Evolutionary conservation across 2,888 invertebrate genomes (phyloP), one percentile per base, ranked within the genome.

Genomic region (Blera fallax): DNA sequence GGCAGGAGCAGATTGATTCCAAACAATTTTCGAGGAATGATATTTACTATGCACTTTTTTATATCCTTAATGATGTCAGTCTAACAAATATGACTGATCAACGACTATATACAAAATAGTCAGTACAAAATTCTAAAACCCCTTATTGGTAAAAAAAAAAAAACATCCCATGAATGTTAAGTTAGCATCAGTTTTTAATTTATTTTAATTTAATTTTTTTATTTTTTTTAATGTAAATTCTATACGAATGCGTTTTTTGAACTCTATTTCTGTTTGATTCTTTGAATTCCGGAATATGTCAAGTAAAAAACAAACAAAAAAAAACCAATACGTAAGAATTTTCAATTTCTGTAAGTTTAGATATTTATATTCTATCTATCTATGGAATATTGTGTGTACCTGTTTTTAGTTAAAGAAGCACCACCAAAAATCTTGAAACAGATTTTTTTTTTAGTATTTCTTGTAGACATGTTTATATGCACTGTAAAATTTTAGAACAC

Each of bases 61-160:
- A 64, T 37, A 43, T 8, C 37, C 50, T 18, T 62, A 60, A 48
- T 14, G 14, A 43, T 27, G 10, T 27, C 27, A 58, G 37, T 43
- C 21, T 64, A 37, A 16, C 7, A 50, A 45, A 48, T 18, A 52
- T 14, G 14, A 60, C 50, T 67, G 14, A 32, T 27, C 11, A 81
- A 85, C 81, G 76, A 52, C 85, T 85, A 85, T 81, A 81, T 77
- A 24, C 54, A 81, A 79, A 58, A 77, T 85, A 85, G 85, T 67
- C 72, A 45, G 82, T 60, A 6, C 37, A 52, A 32, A 56, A 56
- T 60, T 50, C 34, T 18, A 11, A 37, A 10, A n/a, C 58, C 56
- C 48, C 45, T 11, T 29, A 27, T 62, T 43, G 32, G 60, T 29
- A 29, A 45, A 45, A 62, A 37, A n/a, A n/a, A n/a, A n/a, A n/a